Conservation (phyloP, 2,113 vertebrate genomes). For the Cynopterus brachyotis region DNA sequence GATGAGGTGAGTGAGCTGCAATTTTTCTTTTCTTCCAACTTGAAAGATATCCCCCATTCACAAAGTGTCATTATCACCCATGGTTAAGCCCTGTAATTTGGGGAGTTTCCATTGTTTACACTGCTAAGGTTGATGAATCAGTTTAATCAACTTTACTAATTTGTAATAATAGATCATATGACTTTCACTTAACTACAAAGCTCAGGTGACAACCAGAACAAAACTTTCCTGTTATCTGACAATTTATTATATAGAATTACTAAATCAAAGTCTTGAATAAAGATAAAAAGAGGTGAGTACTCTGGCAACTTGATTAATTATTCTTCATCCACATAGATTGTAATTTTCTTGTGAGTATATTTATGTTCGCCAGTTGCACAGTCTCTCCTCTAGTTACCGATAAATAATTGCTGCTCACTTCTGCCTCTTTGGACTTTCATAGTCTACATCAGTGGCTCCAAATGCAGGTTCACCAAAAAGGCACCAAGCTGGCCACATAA, state of each 20-base stretch:
- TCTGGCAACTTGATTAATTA: not conserved
- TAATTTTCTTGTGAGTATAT: not conserved
- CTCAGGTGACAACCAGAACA: not conserved
- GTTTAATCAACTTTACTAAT: not conserved
- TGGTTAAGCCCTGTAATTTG: not conserved
- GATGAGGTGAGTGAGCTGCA: not conserved
- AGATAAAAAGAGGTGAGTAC: not conserved
- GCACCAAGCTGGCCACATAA: not conserved
- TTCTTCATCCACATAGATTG: not conserved
- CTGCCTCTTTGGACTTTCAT: not conserved
- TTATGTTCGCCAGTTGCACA: not conserved
- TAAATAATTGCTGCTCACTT: not conserved
- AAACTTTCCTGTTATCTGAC: not conserved
- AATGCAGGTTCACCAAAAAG: not conserved
- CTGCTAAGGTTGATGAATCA: not conserved
- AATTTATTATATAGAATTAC: not conserved
- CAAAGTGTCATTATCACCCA: not conserved
- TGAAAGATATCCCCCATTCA: no score
- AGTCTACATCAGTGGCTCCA: not conserved
- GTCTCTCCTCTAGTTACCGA: not conserved
- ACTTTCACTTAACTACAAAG: not conserved
- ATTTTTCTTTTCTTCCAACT: not conserved
- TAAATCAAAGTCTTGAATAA: not conserved
- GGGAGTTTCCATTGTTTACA: not conserved
- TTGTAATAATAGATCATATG: not conserved